Evolutionary conservation across 2,888 invertebrate species (phyloP), one percentile per base, ranked within the genome.

Genomic region (Limenitis camilla): DNA sequence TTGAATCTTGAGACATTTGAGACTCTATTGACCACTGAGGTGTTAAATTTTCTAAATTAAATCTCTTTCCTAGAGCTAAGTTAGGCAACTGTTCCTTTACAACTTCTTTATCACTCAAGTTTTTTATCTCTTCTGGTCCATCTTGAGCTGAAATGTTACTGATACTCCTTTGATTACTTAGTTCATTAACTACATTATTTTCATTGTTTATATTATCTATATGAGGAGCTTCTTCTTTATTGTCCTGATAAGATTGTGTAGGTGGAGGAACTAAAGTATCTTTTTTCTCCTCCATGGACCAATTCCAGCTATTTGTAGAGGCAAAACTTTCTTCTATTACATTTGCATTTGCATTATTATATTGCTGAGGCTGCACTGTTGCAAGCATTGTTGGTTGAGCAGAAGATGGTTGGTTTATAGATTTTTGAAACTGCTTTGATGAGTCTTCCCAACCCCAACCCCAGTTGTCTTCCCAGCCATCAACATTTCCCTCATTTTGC

Each of bases 21-120:
- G 91, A 91, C 68, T 91, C 91, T 49, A 89, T 90, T 5, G 91
- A 91, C 91, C 91, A 91, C 62, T 91, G 91, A 2, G 91, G 90
- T 19, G 91, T 81, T 61, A 83, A 67, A 68, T 80, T 81, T 40
- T 83, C 79, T 65, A 82, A 67, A 62, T 85, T 78, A 53, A 81
- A 75, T 39, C 83, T 73, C 58, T 82, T 88, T 33, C 82, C 86
- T 42, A 81, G 60, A 39, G 78, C 87, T 64, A 88, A 73, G 65
- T 82, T 88, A 49, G 81, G 89, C 62, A 83, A 74, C 55, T 68
- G 76, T 56, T 81, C 88, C 60, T 78, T 80, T 5, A 82, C 69
- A 46, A 72, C 69, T 46, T 87, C 86, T 61, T 71, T 73, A 59
- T 88, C 86, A 65, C 74, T 78, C 19, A 87, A 69, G 31, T 74